phyloP scores from a whole-genome alignment of 2,113 vertebrate genomes.

The Puntigrus tetrazona region DNA sequence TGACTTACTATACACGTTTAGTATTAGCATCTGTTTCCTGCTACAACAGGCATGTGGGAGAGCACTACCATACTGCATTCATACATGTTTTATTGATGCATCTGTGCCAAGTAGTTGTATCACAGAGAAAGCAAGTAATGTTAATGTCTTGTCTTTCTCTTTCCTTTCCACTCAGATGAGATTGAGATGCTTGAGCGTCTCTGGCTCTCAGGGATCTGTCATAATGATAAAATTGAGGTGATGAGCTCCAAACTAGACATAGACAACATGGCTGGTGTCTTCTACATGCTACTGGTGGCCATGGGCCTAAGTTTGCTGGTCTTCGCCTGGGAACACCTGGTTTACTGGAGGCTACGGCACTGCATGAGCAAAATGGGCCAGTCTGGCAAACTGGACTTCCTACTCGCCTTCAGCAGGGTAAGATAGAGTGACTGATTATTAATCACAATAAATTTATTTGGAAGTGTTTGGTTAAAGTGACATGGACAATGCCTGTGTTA shows the following conservation, averaged over 20 bases:
- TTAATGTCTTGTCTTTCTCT: slow-evolving; percentile 17
- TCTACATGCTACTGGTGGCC: slow-evolving; percentile 91
- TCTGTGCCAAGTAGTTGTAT: slow-evolving; percentile 15
- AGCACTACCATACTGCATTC: slow-evolving; percentile 7
- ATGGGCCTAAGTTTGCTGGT: slow-evolving; percentile 89
- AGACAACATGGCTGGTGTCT: slow-evolving; percentile 92
- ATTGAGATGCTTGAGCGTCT: slow-evolving; percentile 90
- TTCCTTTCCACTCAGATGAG: slow-evolving; percentile 75
- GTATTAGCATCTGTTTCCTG: neutral
- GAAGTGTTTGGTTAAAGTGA: neutral
- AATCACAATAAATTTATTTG: neutral
- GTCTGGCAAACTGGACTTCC: slow-evolving; percentile 85
- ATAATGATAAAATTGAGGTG: slow-evolving; percentile 92
- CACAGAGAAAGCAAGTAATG: neutral
- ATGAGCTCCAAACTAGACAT: slow-evolving; percentile 93
- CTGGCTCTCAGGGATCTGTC: slow-evolving; percentile 89
- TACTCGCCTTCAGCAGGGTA: slow-evolving; percentile 88
- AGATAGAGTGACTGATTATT: slow-evolving; percentile 8
- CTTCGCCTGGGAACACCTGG: slow-evolving; percentile 89
- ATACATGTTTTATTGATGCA: slow-evolving; percentile 32
- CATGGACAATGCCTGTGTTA: too few relatives aligned
- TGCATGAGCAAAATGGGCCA: slow-evolving; percentile 83
- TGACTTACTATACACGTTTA: neutral
- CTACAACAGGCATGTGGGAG: neutral
- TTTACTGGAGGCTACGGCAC: slow-evolving; percentile 87